phyloP scores from a whole-genome alignment of 2,113 vertebrate genomes.

The Crotalus viridis region DNA sequence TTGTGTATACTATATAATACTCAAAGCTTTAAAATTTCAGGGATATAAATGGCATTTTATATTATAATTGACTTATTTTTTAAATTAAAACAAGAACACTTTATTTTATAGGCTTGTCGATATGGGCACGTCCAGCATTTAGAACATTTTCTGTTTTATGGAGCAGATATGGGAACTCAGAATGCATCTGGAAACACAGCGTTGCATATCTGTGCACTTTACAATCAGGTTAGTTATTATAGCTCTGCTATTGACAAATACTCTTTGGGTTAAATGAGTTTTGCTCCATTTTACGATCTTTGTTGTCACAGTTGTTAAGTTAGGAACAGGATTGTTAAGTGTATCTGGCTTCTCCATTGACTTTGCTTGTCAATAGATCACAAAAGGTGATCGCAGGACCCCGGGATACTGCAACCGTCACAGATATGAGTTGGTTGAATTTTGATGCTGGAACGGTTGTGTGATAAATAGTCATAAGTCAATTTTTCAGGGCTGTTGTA shows the following conservation, averaged over 20 bases:
- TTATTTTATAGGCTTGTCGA: slow-evolving; percentile 73
- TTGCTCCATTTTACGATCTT: background rate
- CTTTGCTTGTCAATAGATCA: background rate
- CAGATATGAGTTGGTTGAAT: background rate
- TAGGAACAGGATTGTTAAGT: background rate
- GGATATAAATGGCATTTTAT: background rate
- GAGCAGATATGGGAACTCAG: slow-evolving; percentile 82
- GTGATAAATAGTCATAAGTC: background rate
- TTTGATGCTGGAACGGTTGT: background rate
- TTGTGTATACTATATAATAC: background rate
- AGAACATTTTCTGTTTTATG: slow-evolving; percentile 86
- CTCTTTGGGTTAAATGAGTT: background rate
- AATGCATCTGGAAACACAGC: slow-evolving; percentile 85
- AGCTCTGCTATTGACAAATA: background rate
- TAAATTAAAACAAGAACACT: background rate
- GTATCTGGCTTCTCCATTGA: background rate
- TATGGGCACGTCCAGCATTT: slow-evolving; percentile 82
- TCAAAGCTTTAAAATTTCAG: background rate
- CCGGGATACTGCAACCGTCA: background rate
- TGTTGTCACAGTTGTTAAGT: background rate
- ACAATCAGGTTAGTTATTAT: slow-evolving; percentile 82
- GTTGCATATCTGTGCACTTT: slow-evolving; percentile 87
- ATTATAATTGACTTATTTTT: background rate
- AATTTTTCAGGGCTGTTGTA: background rate
- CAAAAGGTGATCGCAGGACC: background rate